Evolutionary conservation across 2,113 vertebrate species (phyloP).

Genomic region (Lycaon pictus): DNA sequence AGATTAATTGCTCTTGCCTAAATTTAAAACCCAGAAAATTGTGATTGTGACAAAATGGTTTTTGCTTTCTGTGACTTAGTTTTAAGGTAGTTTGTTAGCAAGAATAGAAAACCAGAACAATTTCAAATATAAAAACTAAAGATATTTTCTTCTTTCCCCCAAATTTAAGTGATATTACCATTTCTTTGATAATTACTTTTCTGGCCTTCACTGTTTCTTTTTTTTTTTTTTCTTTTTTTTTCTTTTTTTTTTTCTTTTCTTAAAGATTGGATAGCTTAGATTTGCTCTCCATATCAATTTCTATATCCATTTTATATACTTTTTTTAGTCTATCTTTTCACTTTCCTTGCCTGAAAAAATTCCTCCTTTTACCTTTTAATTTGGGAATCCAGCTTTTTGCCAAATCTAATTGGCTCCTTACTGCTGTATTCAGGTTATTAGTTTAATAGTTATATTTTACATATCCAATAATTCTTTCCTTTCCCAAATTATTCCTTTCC

Average conservation of each 20-base stretch:
- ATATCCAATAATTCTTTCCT: not conserved
- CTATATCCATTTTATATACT: not conserved
- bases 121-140: not conserved
- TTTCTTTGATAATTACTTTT: not conserved
- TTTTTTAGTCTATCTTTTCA: not conserved
- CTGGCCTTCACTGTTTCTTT: not conserved
- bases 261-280: not conserved
- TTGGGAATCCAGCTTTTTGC: not conserved
- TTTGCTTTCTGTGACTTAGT: not conserved
- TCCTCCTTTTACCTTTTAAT: not conserved
- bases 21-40: not conserved
- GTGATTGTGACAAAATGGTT: not conserved
- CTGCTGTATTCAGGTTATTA: not conserved
- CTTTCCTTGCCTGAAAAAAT: not conserved
- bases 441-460: not conserved
- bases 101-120: not conserved
- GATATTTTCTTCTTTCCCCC: not conserved
- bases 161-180: not conserved
- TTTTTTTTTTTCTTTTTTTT: not conserved
- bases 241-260: not conserved
- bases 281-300: not conserved
- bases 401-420: not conserved
- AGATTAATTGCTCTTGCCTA: not conserved
- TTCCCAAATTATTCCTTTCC: not conserved
- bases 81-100: slow-evolving; percentile 17